Base-by-base conservation (phyloP, 1,140 invertebrate species). In the Chlorops oryzae region DNA sequence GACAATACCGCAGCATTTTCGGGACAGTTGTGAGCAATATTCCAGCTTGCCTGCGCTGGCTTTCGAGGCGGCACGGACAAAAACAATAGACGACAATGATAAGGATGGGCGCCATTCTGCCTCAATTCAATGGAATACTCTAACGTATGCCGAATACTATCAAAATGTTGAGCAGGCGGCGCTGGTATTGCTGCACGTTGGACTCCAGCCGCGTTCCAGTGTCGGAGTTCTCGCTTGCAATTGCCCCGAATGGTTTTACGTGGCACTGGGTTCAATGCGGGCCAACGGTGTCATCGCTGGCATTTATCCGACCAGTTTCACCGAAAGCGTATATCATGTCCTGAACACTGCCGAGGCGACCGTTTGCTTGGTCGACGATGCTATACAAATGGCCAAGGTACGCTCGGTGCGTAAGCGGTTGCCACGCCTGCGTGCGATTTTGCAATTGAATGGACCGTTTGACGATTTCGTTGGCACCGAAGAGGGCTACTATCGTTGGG, bases 201-300 rank as follows among this genome's bases (percentile, higher is more conserved):
- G 92, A 1, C 73, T 96, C 20, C 80, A 92, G 69, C 75, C 80
- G 46, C 79, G 81, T 59, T 82, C 89, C 66, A 84, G 83, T 3
- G 87, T 96, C 17, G 85, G 87, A 50, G 90, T 96, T 53, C 66
- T 96, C 17, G 90, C 92, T 15, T 94, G 93, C 72, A 96, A 96
- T 68, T 84, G 85, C 39, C 87, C 90, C 10, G 83, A 95, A 74
- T 96, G 92, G 92, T 90, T 92, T 62, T 79, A 92, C 44, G 76
- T 88, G 0, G 81, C 92, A 70, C 59, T 96, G 15, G 91, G 80
- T 2, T 83, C 88, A 3, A 87, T 95, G 61, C 88, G 88, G 69
- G 90, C 92, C 53, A 91, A 91, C 84, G 92, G 88, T 25, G 82
- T 93, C 52, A 82, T 86, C 23, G 83, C 85, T 32, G 92, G 92